Evolutionary conservation across 2,888 invertebrate species (phyloP), one percentile per base, ranked within the genome.

Genomic region (Calameuta filiformis): DNA sequence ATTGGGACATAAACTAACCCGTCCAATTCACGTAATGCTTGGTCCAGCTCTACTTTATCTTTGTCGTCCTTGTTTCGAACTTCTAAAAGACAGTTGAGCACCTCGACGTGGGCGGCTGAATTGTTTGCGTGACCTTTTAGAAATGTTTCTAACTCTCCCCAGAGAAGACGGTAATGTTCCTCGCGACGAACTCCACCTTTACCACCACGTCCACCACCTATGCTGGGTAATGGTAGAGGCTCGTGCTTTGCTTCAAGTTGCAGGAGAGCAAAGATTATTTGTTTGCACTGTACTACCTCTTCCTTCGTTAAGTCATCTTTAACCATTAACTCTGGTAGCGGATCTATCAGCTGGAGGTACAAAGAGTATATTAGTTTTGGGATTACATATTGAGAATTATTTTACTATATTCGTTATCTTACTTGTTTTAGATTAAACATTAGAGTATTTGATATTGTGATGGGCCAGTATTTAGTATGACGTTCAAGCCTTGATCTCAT

Each of bases 121-220:
- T 87, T 90, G 71, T 82, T 86, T 0, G 90, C 85, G 76, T 95
- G 95, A 35, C 96, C 94, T 77, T 96, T 95, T 0, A 98, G 92
- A 68, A 98, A 93, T 15, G 95, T 95, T 90, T 98, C 98, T 75
- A 98, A 91, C 90, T 99, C 98, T 40, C 94, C 94, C 96, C 98
- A 99, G 90, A 98, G 94, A 37, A 97, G 94, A 73, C 97, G 95
- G 92, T 98, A 98, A 86, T 98, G 97, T 88, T 98, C 98, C 85
- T 98, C 98, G 82, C 95, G 94, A 34, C 89, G 87, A 40, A 89
- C 87, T 9, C 89, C 89, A 15, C 92, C 90, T 87, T 91, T 92
- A 76, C 85, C 92, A 3, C 92, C 92, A 77, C 92, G 94, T 92
- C 96, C 94, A 84, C 95, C 93, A 34, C 95, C 95, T 40, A 95